These are phyloP conservation scores for Acropternis orthonyx DNA, from an alignment of 2,797 vertebrate species.

Conservation along the genomic window DNA sequence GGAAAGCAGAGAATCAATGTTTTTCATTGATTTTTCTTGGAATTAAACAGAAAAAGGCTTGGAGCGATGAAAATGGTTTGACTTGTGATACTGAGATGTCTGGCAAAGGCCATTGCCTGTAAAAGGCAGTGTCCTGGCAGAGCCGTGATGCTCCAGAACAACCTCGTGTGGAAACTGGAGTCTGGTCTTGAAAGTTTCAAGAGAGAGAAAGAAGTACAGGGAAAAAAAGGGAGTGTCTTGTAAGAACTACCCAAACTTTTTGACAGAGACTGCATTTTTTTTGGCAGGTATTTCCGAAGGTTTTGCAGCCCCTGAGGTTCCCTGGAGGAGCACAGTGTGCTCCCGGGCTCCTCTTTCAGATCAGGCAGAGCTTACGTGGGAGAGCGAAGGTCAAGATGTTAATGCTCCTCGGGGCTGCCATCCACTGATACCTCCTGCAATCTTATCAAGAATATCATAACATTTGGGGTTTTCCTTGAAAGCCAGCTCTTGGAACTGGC, in stretches of 20 bases:
- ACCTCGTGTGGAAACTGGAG: neutral
- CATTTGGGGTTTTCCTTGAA: neutral
- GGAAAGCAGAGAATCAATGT: neutral
- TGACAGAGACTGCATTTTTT: neutral
- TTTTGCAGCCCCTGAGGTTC: neutral
- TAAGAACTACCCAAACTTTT: neutral
- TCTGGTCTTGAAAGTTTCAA: neutral
- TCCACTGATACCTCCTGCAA: neutral
- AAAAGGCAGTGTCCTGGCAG: neutral
- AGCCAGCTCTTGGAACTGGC: neutral
- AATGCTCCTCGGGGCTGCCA: neutral
- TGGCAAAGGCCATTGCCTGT: neutral
- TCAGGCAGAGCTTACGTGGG: neutral
- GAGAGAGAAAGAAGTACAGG: neutral
- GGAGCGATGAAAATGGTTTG: neutral
- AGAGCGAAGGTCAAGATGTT: neutral
- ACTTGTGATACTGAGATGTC: neutral
- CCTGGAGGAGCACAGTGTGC: fast-evolving
- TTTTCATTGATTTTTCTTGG: slow-evolving; percentile 25
- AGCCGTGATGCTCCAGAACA: neutral
- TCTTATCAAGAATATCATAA: neutral
- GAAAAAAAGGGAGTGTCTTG: neutral
- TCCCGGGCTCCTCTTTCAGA: neutral
- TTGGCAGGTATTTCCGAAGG: neutral
- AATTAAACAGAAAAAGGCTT: neutral